These are phyloP conservation scores for Pagrus major DNA, from an alignment of 2,113 vertebrate species.

Conservation along the genomic window DNA sequence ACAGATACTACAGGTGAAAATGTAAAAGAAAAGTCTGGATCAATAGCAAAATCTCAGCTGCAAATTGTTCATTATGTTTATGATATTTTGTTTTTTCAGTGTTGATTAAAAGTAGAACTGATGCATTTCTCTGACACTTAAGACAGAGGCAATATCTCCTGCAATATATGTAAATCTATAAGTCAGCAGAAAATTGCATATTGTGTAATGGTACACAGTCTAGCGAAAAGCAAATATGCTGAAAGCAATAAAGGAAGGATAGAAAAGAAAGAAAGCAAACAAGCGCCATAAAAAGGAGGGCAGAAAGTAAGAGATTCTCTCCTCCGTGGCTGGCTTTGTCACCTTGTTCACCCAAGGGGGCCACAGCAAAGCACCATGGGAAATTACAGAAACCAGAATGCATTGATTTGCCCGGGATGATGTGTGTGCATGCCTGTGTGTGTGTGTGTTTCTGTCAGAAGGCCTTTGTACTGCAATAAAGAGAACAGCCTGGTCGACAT, in stretches of 20 bases:
- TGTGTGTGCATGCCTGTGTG: constrained; percentile 70
- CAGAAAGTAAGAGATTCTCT: constrained; percentile 81
- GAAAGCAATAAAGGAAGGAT: constrained; percentile 19
- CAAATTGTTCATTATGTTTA: background rate
- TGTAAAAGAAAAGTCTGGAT: background rate
- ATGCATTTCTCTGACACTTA: too few relatives aligned
- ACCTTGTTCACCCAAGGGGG: constrained; percentile 87
- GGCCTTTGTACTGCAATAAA: constrained; percentile 81
- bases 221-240: background rate
- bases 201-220: background rate
- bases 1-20: background rate
- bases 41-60: background rate
- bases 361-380: constrained; percentile 90
- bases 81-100: too few relatives aligned
- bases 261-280: constrained; percentile 43
- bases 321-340: constrained; percentile 89
- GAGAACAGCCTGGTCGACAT: constrained; percentile 80
- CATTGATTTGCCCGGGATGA: constrained; percentile 89
- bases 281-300: constrained; percentile 29
- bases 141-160: background rate
- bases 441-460: constrained; percentile 65
- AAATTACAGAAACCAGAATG: constrained; percentile 94
- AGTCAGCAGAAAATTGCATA: background rate
- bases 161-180: background rate
- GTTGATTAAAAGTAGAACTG: background rate